These are phyloP conservation scores for Myotis lucifugus DNA, from an alignment of 2,113 vertebrate species.

Conservation along the genomic window DNA sequence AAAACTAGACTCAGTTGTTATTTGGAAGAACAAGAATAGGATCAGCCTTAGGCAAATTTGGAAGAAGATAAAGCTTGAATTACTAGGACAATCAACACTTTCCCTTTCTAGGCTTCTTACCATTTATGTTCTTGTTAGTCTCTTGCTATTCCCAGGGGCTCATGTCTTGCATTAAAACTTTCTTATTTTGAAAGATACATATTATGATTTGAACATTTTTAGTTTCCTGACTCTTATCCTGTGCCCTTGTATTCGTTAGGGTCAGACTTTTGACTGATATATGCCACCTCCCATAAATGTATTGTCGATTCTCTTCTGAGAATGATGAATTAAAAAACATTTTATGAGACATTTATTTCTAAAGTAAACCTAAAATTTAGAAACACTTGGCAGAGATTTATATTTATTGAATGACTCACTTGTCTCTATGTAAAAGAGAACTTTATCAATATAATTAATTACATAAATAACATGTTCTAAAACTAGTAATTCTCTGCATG, in stretches of 20 bases:
- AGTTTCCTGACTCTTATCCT: background rate
- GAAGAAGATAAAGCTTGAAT: background rate
- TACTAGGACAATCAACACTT: background rate
- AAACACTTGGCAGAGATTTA: conserved; percentile 52
- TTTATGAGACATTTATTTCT: background rate
- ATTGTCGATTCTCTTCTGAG: background rate
- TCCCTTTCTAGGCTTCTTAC: background rate
- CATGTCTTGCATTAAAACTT: background rate
- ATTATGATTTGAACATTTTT: background rate
- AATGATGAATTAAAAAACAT: background rate
- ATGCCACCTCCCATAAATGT: background rate
- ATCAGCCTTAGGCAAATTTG: background rate
- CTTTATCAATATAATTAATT: conserved; percentile 42
- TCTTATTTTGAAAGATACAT: background rate
- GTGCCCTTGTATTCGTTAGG: background rate
- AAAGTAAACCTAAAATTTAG: conserved; percentile 48
- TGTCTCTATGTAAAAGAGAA: conserved; percentile 47
- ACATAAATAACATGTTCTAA: conserved; percentile 26
- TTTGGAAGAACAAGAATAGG: background rate
- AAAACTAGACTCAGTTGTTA: background rate
- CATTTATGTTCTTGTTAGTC: background rate
- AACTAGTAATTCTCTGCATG: conserved; percentile 52
- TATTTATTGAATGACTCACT: conserved; percentile 36
- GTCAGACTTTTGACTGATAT: background rate
- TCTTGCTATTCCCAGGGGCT: background rate